Conservation (phyloP, 2,797 vertebrate genomes). For the Crocidura indochinensis region DNA sequence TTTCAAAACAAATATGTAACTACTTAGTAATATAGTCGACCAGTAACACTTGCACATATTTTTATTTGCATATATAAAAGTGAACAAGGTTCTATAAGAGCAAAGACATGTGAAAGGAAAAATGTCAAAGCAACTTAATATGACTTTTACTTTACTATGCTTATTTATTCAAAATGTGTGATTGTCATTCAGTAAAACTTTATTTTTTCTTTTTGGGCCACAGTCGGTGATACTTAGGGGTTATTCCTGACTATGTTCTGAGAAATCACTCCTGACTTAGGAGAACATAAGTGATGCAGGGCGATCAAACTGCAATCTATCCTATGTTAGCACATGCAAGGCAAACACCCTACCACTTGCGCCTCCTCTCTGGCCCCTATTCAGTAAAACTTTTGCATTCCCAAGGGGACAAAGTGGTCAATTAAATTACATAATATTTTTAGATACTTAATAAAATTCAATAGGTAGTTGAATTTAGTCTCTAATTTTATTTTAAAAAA, state of each 20-base stretch:
- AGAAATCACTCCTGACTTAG: no score
- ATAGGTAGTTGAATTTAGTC: slow-evolving; percentile 24
- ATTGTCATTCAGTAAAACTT: not conserved
- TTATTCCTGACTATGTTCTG: no score
- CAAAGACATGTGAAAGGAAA: not conserved
- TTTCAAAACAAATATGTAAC: no score
- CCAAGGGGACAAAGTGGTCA: not conserved
- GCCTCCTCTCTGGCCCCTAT: no score
- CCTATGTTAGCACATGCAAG: no score
- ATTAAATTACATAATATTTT: not conserved
- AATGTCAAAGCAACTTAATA: not conserved
- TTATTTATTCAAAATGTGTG: not conserved
- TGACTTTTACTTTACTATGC: not conserved
- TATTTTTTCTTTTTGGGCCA: no score
- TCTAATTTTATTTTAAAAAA: slow-evolving; percentile 17
- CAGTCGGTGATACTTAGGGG: no score
- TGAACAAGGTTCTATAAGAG: not conserved
- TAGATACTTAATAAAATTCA: slow-evolving; percentile 26
- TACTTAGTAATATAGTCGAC: no score
- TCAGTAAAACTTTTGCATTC: not conserved
- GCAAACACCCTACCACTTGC: no score
- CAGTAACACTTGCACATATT: not conserved
- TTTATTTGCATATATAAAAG: not conserved
- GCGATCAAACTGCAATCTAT: no score
- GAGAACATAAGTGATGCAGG: no score